phyloP scores from a whole-genome alignment of 2,888 invertebrate species.

The Malthinus flaveolus region DNA sequence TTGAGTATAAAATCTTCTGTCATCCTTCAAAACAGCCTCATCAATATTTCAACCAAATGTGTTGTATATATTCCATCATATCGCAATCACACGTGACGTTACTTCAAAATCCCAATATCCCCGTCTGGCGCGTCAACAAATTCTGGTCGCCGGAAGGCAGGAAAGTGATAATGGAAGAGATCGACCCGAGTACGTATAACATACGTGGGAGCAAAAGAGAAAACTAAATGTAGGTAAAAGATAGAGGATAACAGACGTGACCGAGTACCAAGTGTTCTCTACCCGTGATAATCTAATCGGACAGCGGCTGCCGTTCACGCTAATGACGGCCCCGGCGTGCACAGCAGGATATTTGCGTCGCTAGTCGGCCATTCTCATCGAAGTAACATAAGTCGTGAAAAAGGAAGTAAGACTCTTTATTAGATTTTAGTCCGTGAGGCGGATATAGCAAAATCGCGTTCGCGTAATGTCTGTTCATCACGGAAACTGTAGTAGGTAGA shows the following conservation, averaged over 20 bases:
- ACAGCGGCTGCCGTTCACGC: slow-evolving; percentile 52
- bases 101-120: slow-evolving; percentile 37
- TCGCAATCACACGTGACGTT: slow-evolving; percentile 39
- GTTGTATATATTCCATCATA: slow-evolving; percentile 37
- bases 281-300: slow-evolving; percentile 55
- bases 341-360: slow-evolving; percentile 44
- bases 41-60: slow-evolving; percentile 28
- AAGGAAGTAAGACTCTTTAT: slow-evolving; percentile 28
- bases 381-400: slow-evolving; percentile 23
- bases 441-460: slow-evolving; percentile 22
- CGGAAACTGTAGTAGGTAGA: background rate
- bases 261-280: slow-evolving; percentile 30
- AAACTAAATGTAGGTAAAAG: slow-evolving; percentile 3
- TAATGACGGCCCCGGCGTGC: slow-evolving; percentile 52
- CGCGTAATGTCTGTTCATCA: background rate
- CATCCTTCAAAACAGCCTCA: slow-evolving; percentile 14
- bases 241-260: slow-evolving; percentile 20
- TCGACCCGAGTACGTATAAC: slow-evolving; percentile 15
- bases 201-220: slow-evolving; percentile 16
- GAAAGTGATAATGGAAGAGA: slow-evolving; percentile 30
- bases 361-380: slow-evolving; percentile 27
- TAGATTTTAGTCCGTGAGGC: slow-evolving; percentile 27
- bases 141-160: slow-evolving; percentile 36
- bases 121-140: slow-evolving; percentile 38
- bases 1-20: slow-evolving; percentile 19